These are phyloP conservation scores for Xiphorhynchus erythropygius DNA, from an alignment of 2,797 vertebrate species.

Conservation along the genomic window DNA sequence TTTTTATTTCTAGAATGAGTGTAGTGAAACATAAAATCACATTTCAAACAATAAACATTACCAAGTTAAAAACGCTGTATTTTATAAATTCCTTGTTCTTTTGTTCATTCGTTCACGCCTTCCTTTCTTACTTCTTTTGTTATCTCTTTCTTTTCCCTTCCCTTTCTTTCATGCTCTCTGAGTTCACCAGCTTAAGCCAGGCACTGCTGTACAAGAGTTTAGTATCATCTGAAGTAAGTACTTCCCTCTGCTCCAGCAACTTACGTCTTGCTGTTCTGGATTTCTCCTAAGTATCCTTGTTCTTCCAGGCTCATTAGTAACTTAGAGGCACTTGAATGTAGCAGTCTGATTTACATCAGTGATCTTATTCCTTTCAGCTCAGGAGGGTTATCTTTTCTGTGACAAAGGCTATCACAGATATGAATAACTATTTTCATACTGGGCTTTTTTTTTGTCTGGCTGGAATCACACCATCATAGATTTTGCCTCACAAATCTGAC, in stretches of 20 bases:
- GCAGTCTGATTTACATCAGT: slow-evolving; percentile 62
- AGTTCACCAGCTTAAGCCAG: background rate
- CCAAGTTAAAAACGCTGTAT: background rate
- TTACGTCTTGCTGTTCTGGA: slow-evolving; percentile 56
- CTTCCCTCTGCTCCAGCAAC: slow-evolving; percentile 48
- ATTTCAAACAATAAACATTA: background rate
- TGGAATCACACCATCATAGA: slow-evolving; percentile 58
- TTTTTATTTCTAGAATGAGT: background rate
- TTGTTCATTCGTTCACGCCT: background rate
- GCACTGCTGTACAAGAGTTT: slow-evolving; percentile 24
- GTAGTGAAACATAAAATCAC: background rate
- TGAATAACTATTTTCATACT: slow-evolving; percentile 70
- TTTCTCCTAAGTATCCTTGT: slow-evolving; percentile 66
- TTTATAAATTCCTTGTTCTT: background rate
- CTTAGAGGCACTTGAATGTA: slow-evolving; percentile 48
- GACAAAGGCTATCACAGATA: slow-evolving; percentile 57
- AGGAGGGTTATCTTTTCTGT: slow-evolving; percentile 62
- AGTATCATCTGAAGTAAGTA: slow-evolving; percentile 30
- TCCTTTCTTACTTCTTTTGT: background rate
- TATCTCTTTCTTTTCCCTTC: background rate
- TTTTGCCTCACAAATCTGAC: slow-evolving; percentile 56
- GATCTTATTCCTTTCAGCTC: slow-evolving; percentile 63
- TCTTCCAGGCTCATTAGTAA: slow-evolving; percentile 61
- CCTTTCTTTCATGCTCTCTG: slow-evolving; percentile 8
- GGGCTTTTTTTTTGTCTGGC: slow-evolving; percentile 47